phyloP scores from a whole-genome alignment of 2,113 vertebrate species.

The Urocolius indicus region DNA sequence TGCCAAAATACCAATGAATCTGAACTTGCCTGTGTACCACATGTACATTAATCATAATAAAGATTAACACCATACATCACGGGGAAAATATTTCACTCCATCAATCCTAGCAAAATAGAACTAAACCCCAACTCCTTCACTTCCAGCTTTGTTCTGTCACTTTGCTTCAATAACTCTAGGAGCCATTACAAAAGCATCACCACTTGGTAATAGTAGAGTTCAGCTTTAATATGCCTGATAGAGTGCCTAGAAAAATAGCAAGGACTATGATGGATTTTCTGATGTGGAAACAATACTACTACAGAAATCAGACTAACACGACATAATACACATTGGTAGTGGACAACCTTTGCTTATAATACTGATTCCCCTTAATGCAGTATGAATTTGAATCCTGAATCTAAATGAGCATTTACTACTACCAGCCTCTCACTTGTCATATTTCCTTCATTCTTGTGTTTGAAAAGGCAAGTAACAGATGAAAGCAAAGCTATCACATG shows the following conservation, averaged over 20 bases:
- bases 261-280: background rate
- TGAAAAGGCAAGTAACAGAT: background rate
- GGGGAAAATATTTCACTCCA: background rate
- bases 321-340: background rate
- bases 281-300: background rate
- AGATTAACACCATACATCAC: background rate
- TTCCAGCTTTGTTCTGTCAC: background rate
- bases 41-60: background rate
- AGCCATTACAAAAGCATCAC: background rate
- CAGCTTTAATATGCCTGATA: background rate
- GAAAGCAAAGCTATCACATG: background rate
- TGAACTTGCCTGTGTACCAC: background rate
- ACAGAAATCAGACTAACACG: background rate
- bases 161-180: background rate
- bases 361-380: background rate
- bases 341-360: background rate
- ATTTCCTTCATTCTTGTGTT: background rate
- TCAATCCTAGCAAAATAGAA: background rate
- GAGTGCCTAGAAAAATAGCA: background rate
- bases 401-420: background rate
- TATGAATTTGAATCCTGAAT: background rate
- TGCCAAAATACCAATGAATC: background rate
- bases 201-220: background rate
- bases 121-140: background rate
- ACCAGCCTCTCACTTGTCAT: accelerated